Evolutionary conservation across 1,140 invertebrate species (phyloP).

Genomic region (Polypedilum pembai): DNA sequence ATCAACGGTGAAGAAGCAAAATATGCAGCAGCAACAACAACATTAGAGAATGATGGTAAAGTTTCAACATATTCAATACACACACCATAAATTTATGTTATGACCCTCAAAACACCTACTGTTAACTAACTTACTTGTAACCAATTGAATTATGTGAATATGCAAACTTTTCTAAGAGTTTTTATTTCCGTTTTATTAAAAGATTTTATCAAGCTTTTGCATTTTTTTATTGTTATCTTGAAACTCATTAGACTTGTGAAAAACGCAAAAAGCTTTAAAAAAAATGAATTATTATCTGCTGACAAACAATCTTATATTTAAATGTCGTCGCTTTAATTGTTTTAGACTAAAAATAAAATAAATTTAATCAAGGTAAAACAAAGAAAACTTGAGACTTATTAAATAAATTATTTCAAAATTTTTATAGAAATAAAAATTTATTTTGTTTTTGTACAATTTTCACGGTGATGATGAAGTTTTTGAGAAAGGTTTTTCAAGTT

Average conservation of each 20-base stretch:
- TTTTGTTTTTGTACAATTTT: slow-evolving; percentile 25
- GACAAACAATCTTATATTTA: neutral
- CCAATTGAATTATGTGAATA: slow-evolving; percentile 10
- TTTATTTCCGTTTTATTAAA: slow-evolving; percentile 5
- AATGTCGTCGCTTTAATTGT: neutral
- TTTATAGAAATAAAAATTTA: neutral
- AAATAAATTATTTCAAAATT: neutral
- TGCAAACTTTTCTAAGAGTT: slow-evolving; percentile 8
- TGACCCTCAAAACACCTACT: neutral
- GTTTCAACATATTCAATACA: slow-evolving; percentile 41
- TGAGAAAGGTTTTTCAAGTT: slow-evolving; percentile 40
- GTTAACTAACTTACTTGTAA: neutral
- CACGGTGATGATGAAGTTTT: slow-evolving; percentile 29
- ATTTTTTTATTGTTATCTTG: neutral
- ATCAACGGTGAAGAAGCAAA: slow-evolving; percentile 39
- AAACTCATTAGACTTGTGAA: slow-evolving; percentile 5
- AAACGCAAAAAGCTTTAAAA: neutral
- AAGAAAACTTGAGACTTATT: neutral
- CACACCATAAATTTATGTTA: slow-evolving; percentile 30
- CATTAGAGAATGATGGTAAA: slow-evolving; percentile 43
- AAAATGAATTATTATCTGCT: neutral
- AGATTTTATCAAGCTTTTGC: neutral
- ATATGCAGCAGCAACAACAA: slow-evolving; percentile 41
- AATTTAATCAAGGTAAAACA: neutral
- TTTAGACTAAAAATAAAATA: neutral